Percentiles rank a stretch among this genome's conserved stretches.
phyloP scores from a whole-genome alignment of 2,797 vertebrate genomes.

The Erpetoichthys calabaricus region DNA sequence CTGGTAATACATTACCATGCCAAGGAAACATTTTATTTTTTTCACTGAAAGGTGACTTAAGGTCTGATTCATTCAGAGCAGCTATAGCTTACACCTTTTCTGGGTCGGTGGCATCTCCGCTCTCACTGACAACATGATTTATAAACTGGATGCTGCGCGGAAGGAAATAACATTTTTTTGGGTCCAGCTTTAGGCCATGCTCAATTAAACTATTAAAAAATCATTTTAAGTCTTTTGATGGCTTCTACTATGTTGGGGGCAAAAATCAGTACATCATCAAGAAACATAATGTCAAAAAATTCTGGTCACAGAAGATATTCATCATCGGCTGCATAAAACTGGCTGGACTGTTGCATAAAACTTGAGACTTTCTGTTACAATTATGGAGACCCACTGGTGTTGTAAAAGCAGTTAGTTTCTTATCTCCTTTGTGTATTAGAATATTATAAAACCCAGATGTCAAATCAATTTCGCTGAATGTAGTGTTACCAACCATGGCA shows the following conservation, averaged over 20 bases:
- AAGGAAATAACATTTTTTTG: neutral
- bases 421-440: no score
- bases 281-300: neutral
- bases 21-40: no score
- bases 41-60: no score
- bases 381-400: neutral
- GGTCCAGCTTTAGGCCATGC: neutral
- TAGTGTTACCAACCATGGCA: no score
- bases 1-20: no score
- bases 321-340: neutral
- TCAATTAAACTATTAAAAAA: neutral
- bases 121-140: neutral
- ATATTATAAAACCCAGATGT: no score
- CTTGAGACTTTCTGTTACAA: neutral
- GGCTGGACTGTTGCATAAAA: neutral
- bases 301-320: slow-evolving; percentile 1
- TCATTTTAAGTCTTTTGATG: neutral
- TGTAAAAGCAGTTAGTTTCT: no score
- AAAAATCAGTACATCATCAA: slow-evolving; percentile 2
- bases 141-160: neutral
- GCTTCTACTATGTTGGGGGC: neutral
- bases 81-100: slow-evolving; percentile 1
- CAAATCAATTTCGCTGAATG: no score
- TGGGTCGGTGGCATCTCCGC: neutral
- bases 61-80: neutral